Conservation (phyloP, 2,888 invertebrate genomes). For the Mesodorylaimus sp. region DNA sequence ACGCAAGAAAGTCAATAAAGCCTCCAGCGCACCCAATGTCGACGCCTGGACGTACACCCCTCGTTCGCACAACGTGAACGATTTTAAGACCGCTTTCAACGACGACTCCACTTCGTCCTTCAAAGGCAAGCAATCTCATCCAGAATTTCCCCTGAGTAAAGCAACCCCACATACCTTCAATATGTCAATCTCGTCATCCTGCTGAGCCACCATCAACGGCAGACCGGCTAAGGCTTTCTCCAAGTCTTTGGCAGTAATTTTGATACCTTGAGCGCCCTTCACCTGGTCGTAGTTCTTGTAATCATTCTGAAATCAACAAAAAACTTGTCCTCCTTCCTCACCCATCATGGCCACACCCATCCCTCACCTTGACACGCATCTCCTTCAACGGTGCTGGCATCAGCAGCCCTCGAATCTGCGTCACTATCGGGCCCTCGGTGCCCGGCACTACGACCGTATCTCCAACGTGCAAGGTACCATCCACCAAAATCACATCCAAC, state of each 20-base stretch:
- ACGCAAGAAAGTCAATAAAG: slow-evolving; percentile 73
- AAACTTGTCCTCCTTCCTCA: not conserved
- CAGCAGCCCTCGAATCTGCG: slow-evolving; percentile 81
- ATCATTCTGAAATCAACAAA: slow-evolving; percentile 30
- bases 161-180: too few species aligned
- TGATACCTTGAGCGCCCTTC: slow-evolving; percentile 88
- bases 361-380: slow-evolving; percentile 65
- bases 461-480: slow-evolving; percentile 77
- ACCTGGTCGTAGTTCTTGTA: slow-evolving; percentile 87
- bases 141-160: too few species aligned
- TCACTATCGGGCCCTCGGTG: slow-evolving; percentile 91
- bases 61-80: slow-evolving; percentile 68
- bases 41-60: slow-evolving; percentile 99
- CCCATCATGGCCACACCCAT: slow-evolving; percentile 7
- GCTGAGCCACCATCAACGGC: slow-evolving; percentile 71
- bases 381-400: slow-evolving; percentile 98
- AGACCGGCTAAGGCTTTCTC: slow-evolving; percentile 91
- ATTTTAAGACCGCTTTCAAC: slow-evolving; percentile 66
- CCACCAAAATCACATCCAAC: slow-evolving; percentile 92
- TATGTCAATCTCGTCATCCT: slow-evolving; percentile 79
- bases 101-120: slow-evolving; percentile 67
- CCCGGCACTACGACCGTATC: slow-evolving; percentile 88
- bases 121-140: slow-evolving; percentile 8
- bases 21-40: slow-evolving; percentile 94
- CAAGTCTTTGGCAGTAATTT: slow-evolving; percentile 89